Evolutionary conservation across 2,797 vertebrate genomes (phyloP).

Genomic region (Rhabdomys pumilio): DNA sequence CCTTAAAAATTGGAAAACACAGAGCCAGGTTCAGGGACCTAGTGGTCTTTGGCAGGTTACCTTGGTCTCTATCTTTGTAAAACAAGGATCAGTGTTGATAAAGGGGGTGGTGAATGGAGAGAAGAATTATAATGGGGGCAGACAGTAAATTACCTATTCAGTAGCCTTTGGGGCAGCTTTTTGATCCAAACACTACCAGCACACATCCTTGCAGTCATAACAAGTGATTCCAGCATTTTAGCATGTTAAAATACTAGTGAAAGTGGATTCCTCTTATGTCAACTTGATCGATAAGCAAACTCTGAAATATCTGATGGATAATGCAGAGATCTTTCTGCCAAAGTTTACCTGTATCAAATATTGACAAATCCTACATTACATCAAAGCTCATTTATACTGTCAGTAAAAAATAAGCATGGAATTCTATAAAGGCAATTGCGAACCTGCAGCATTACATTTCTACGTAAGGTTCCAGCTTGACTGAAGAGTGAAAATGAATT

Average conservation of each 20-base stretch:
- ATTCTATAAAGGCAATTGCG: background rate
- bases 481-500: slow-evolving; percentile 36
- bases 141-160: background rate
- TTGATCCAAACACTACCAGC: background rate
- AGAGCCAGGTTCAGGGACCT: background rate
- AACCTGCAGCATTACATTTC: slow-evolving; percentile 12
- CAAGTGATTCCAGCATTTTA: background rate
- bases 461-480: slow-evolving; percentile 50
- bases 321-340: background rate
- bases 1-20: slow-evolving; percentile 25
- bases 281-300: background rate
- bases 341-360: background rate
- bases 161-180: background rate
- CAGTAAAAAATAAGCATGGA: background rate
- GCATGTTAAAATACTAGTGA: background rate
- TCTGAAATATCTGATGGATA: background rate
- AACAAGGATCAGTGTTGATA: background rate
- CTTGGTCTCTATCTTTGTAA: background rate
- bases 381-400: background rate
- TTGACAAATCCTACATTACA: background rate
- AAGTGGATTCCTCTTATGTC: background rate
- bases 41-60: background rate
- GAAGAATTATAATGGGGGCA: too few relatives aligned
- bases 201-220: background rate
- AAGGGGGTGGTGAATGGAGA: background rate